Evolutionary conservation across 2,797 vertebrate species (phyloP).

Genomic region (Botia kubotai): DNA sequence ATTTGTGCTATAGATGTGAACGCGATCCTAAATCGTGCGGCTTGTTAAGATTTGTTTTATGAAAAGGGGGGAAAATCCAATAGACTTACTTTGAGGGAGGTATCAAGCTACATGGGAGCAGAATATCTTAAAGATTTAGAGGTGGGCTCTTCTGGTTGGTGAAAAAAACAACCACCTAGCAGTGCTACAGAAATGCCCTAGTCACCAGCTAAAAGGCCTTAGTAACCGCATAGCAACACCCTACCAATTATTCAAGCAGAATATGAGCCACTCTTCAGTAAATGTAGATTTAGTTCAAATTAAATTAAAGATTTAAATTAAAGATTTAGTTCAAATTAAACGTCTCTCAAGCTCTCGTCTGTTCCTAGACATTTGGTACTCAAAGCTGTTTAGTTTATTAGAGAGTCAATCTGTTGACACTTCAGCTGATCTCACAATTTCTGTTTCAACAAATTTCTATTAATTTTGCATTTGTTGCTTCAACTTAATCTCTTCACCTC

Average conservation of each 20-base stretch:
- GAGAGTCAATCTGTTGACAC: too few species aligned
- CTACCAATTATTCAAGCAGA: not conserved
- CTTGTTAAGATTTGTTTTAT: not conserved
- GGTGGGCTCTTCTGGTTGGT: not conserved
- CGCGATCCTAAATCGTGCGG: not conserved
- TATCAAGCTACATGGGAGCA: not conserved
- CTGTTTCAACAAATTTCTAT: not conserved
- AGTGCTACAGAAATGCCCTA: not conserved
- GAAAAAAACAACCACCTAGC: not conserved
- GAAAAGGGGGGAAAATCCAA: not conserved
- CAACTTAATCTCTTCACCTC: constrained; percentile 2
- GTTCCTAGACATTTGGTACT: not conserved
- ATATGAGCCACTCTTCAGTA: too few species aligned
- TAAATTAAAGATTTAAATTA: not conserved
- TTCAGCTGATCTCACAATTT: not conserved
- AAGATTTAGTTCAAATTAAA: not conserved
- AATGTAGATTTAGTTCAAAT: not conserved
- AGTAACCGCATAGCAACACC: not conserved
- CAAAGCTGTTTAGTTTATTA: too few species aligned
- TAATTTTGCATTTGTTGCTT: constrained; percentile 2
- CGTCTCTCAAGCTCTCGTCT: not conserved
- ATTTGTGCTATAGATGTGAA: not conserved
- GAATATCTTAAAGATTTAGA: not conserved
- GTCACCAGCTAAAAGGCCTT: not conserved
- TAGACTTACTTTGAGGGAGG: not conserved